Percentiles rank a stretch among this genome's conserved stretches.
phyloP scores from a whole-genome alignment of 2,797 vertebrate genomes.

The Varecia variegata region DNA sequence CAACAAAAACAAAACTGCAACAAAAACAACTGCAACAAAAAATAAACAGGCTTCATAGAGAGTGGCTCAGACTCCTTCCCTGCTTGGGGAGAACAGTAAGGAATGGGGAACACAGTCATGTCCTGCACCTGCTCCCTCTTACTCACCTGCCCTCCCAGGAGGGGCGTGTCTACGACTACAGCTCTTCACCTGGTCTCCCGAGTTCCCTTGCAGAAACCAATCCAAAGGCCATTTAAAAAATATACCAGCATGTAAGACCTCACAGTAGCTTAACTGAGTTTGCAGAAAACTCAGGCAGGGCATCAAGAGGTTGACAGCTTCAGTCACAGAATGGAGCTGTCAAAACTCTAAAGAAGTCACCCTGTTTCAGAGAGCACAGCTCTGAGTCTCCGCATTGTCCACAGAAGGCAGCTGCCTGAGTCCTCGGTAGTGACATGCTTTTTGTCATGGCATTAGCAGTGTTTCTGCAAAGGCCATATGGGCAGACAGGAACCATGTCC shows the following conservation, averaged over 20 bases:
- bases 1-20: background rate
- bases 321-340: background rate
- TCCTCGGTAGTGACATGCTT: background rate
- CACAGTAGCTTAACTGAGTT: background rate
- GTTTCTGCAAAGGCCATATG: background rate
- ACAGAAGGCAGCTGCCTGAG: background rate
- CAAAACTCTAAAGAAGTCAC: background rate
- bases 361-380: background rate
- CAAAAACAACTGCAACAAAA: background rate
- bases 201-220: background rate
- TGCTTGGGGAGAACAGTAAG: background rate
- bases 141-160: background rate
- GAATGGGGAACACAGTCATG: rapidly evolving
- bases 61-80: background rate
- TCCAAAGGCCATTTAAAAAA: background rate
- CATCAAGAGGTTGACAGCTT: background rate
- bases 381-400: background rate
- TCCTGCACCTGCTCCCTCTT: background rate
- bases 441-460: background rate
- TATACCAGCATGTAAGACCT: background rate
- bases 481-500: background rate
- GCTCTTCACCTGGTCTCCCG: background rate
- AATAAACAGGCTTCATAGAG: background rate
- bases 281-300: background rate
- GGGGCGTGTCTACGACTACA: background rate